Evolutionary conservation across 2,797 vertebrate genomes (phyloP).

Genomic region (Hydrocynus forskahlii): DNA sequence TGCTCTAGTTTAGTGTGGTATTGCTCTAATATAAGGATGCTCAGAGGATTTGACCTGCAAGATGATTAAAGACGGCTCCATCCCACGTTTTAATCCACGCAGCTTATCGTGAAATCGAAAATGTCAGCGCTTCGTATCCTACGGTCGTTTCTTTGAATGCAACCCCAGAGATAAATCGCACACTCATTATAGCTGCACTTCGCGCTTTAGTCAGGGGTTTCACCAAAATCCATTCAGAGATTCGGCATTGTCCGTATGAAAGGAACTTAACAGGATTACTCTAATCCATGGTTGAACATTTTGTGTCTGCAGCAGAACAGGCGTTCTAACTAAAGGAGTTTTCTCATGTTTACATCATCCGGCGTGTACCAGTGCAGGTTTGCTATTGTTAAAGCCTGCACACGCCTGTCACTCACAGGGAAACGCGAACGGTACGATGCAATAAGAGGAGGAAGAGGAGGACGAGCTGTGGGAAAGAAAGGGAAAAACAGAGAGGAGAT

Average conservation of each 20-base stretch:
- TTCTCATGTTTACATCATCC: conserved; percentile 50
- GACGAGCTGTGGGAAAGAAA: neutral
- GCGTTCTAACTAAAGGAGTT: conserved; percentile 13
- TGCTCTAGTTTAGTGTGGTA: neutral
- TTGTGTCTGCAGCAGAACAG: conserved; percentile 46
- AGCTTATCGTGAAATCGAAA: conserved; percentile 13
- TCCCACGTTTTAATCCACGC: neutral
- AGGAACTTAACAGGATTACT: conserved; percentile 40
- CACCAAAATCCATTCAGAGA: conserved; percentile 12
- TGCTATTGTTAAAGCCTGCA: conserved; percentile 15
- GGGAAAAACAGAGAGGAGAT: neutral
- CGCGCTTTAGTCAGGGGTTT: neutral
- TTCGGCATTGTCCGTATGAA: conserved; percentile 33
- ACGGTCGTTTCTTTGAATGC: conserved; percentile 10
- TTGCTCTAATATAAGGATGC: neutral
- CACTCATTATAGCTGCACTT: neutral
- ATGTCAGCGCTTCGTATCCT: conserved; percentile 9
- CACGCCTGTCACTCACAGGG: conserved; percentile 8
- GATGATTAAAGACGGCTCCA: neutral
- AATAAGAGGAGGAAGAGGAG: conserved; percentile 5
- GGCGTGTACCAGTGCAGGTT: conserved; percentile 8
- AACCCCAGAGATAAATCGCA: conserved; percentile 4
- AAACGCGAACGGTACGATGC: conserved; percentile 8
- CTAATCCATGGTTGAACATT: conserved; percentile 45
- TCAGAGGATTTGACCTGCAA: neutral